A percentile compares a stretch with the other conserved stretches of the same genome.
Evolutionary conservation across 2,888 invertebrate genomes (phyloP).

Genomic region (Idaea dimidiata): DNA sequence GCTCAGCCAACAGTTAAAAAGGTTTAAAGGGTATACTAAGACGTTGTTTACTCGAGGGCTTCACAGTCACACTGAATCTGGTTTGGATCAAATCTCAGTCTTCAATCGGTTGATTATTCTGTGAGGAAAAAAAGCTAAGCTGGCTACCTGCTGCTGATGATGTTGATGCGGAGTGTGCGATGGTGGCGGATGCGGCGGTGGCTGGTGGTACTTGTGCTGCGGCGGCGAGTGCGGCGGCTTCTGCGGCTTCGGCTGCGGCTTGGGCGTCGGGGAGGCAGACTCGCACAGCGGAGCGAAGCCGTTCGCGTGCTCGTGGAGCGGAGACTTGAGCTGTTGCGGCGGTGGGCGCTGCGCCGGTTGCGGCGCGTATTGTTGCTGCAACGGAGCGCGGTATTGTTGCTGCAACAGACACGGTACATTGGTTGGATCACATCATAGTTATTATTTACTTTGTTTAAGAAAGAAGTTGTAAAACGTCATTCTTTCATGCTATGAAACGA

Average conservation of each 20-base stretch:
- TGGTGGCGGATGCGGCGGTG: slow-evolving; percentile 60
- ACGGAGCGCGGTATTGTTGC: slow-evolving; percentile 71
- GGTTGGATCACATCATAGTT: background rate
- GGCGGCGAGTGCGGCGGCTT: slow-evolving; percentile 75
- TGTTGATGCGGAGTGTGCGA: slow-evolving; percentile 65
- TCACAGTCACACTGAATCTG: no score
- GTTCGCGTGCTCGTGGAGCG: slow-evolving; percentile 76
- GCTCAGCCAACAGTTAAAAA: no score
- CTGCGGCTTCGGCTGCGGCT: slow-evolving; percentile 57
- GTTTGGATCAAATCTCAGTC: no score
- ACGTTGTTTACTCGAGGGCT: no score
- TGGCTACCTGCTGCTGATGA: slow-evolving; percentile 60
- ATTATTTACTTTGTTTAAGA: no score
- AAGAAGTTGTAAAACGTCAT: no score
- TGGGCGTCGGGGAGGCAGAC: slow-evolving; percentile 78
- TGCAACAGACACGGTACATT: slow-evolving; percentile 28
- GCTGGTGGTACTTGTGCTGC: slow-evolving; percentile 75
- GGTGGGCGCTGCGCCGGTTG: slow-evolving; percentile 58
- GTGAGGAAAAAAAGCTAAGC: no score
- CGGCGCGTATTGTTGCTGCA: slow-evolving; percentile 73
- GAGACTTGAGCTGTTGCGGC: slow-evolving; percentile 80
- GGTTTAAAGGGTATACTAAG: no score
- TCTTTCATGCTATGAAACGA: no score
- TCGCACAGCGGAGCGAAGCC: slow-evolving; percentile 83
- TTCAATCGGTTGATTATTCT: no score